Base-by-base conservation (phyloP, 2,888 invertebrate species). In the Drosophila multiciliata region DNA sequence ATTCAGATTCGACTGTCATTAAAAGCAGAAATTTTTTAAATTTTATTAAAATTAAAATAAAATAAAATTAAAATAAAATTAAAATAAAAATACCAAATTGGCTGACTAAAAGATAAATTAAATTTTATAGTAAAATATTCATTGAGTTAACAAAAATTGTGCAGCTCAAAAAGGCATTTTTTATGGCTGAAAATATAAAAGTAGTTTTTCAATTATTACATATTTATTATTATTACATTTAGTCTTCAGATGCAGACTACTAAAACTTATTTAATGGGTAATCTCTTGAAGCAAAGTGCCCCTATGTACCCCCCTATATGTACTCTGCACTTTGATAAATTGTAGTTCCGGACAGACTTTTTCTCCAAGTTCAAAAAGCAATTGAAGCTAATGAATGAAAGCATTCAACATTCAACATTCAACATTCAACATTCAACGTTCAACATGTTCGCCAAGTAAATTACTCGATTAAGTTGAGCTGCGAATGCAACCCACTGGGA, bases 321-420 rank as follows among this genome's bases (percentile, higher is more conserved):
- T 17, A 35, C 15, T 36, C n/a, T 57, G 7, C 4, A 23, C 15
- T 62, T 15, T 23, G 26, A 45, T 57, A 57, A 45, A 36, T 45
- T 15, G n/a, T 29, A 36, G 38, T 58, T 29, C 40, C 38, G 61
- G n/a, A 6, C 45, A 23, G 17, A 15, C 57, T 57, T 57, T 20
- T 23, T 29, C 26, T 58, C 61, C 58, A 66, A 76, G 52, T 55
- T 65, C 38, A 52, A 59, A n/a, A 54, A 50, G 55, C 71, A 62
- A 71, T 80, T 61, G 48, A 52, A 55, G 29, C 38, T 62, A 58
- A 66, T 71, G 59, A 76, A 53, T 71, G 29, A 64, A 61, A 59
- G 42, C 60, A 62, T 52, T 74, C 50, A 69, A 48, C 23, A 23
- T 23, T 23, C 23, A 23, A 48, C 36, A 40, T 42, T n/a, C n/a